phyloP scores from a whole-genome alignment of 2,797 vertebrate genomes.

The Sebastes kiyomatsui region DNA sequence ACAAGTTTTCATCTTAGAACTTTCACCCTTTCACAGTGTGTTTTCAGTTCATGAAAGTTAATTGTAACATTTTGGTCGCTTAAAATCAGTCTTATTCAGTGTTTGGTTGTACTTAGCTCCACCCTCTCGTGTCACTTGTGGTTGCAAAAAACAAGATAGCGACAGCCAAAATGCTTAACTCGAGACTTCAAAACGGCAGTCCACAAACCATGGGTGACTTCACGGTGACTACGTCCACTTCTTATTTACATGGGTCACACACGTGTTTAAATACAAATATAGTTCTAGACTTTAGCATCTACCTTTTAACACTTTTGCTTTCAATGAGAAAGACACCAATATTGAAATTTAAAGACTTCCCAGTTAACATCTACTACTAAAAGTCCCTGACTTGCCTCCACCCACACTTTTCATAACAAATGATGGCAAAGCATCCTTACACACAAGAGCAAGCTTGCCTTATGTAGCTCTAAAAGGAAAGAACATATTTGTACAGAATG shows the following conservation, averaged over 20 bases:
- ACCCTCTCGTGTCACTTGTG: too few relatives aligned
- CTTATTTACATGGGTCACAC: not conserved
- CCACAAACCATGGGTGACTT: too few relatives aligned
- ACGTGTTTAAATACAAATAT: not conserved
- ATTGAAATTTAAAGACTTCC: not conserved
- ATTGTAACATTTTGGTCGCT: too few relatives aligned
- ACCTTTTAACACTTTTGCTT: not conserved
- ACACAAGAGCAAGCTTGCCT: not conserved
- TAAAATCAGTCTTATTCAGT: too few relatives aligned
- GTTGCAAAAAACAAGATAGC: too few relatives aligned
- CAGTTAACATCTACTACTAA: not conserved
- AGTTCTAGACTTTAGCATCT: not conserved
- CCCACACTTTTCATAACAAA: not conserved
- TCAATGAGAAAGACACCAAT: not conserved
- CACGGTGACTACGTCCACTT: too few relatives aligned
- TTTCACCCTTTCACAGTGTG: too few relatives aligned
- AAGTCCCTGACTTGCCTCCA: not conserved
- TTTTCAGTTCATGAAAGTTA: too few relatives aligned
- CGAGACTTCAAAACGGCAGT: too few relatives aligned
- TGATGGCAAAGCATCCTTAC: not conserved
- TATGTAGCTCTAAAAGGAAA: conserved; percentile 25
- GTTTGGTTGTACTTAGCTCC: too few relatives aligned
- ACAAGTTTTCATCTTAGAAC: too few relatives aligned
- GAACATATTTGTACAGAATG: not conserved
- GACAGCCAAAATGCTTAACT: too few relatives aligned